Evolutionary conservation across 2,888 invertebrate species (phyloP).

Genomic region (Apamea monoglypha): DNA sequence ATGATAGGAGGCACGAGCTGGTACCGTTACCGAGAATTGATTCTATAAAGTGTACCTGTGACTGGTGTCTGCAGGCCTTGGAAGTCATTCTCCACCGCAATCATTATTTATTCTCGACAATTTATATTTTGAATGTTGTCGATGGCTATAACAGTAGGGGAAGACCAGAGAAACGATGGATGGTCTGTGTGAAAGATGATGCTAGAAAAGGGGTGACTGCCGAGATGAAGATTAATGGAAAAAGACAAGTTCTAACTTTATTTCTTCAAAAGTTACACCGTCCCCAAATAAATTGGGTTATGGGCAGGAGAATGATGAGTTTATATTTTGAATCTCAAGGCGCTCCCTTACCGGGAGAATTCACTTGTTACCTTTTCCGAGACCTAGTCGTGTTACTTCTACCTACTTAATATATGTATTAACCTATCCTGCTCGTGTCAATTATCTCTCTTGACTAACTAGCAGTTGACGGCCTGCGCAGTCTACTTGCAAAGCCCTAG

Average conservation of each 20-base stretch:
- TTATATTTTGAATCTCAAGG: neutral
- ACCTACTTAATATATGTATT: neutral
- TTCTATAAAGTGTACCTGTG: conserved; percentile 19
- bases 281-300: neutral
- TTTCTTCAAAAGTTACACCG: neutral
- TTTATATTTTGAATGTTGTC: conserved; percentile 12
- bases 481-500: neutral
- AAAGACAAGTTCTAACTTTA: neutral
- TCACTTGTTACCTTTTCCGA: neutral
- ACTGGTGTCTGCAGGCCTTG: conserved; percentile 7
- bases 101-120: conserved; percentile 18
- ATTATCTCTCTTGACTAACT: neutral
- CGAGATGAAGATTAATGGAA: neutral
- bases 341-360: neutral
- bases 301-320: neutral
- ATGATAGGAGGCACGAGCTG: conserved; percentile 43
- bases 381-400: neutral
- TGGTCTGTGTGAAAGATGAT: neutral
- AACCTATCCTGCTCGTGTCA: neutral
- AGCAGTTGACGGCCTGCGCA: neutral
- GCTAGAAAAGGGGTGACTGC: neutral
- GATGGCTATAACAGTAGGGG: neutral
- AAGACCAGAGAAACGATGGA: neutral
- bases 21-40: conserved; percentile 49
- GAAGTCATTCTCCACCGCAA: conserved; percentile 23